Conservation (phyloP, 2,797 vertebrate genomes). For the Amblyopsis hoosieri region DNA sequence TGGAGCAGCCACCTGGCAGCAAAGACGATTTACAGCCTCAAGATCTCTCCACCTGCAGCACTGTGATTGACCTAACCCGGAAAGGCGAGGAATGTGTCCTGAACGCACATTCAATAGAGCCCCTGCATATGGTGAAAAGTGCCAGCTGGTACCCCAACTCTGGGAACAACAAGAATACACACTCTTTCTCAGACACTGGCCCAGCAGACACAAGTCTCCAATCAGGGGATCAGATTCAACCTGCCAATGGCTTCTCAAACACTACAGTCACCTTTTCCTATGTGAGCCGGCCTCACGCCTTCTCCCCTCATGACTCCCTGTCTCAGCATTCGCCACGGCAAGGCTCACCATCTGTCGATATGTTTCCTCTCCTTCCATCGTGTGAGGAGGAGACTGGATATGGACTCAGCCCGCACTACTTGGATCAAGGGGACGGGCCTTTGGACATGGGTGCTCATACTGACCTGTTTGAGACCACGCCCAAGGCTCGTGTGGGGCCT, state of each 20-base stretch:
- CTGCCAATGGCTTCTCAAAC: conserved; percentile 78
- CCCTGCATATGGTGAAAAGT: conserved; percentile 59
- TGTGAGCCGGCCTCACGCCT: conserved; percentile 79
- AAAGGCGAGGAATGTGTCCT: conserved; percentile 66
- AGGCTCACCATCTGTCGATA: conserved; percentile 65
- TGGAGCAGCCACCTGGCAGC: conserved; percentile 78
- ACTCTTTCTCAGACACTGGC: conserved; percentile 57
- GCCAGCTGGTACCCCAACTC: conserved; percentile 69
- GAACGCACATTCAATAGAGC: conserved; percentile 55
- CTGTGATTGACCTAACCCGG: conserved; percentile 69
- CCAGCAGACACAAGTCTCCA: conserved; percentile 50
- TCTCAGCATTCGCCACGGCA: conserved; percentile 62
- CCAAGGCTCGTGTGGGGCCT: conserved; percentile 50
- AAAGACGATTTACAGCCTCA: conserved; percentile 77
- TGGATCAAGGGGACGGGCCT: conserved; percentile 56
- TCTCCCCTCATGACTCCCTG: conserved; percentile 62
- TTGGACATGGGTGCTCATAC: conserved; percentile 57
- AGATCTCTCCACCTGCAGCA: conserved; percentile 69
- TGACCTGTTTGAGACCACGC: conserved; percentile 50
- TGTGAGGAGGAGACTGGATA: conserved; percentile 54
- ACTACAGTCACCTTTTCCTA: conserved; percentile 84
- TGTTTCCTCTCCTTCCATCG: conserved; percentile 63
- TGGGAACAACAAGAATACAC: conserved; percentile 44
- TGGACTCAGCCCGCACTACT: conserved; percentile 62
- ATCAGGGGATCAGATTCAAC: conserved; percentile 70